phyloP scores from a whole-genome alignment of 2,113 vertebrate species.

The Elanus axillaris region DNA sequence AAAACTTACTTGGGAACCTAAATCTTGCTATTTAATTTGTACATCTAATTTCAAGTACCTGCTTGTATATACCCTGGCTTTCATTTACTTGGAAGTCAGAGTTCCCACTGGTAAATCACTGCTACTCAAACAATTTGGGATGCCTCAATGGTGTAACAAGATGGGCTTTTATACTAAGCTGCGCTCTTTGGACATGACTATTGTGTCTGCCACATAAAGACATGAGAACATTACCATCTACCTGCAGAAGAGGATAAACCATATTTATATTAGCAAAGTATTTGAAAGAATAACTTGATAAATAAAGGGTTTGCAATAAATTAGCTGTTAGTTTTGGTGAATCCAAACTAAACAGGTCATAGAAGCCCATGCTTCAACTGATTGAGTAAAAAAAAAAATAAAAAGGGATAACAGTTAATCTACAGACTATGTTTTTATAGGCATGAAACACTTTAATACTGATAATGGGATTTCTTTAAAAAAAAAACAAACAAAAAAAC shows the following conservation, averaged over 20 bases:
- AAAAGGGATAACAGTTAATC: background rate
- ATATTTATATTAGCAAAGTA: background rate
- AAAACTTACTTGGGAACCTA: background rate
- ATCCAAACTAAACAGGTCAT: background rate
- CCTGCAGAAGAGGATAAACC: background rate
- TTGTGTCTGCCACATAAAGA: background rate
- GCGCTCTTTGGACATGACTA: background rate
- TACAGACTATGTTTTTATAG: background rate
- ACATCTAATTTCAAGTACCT: background rate
- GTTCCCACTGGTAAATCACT: background rate
- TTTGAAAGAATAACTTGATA: background rate
- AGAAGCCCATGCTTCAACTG: background rate
- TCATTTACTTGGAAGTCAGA: background rate
- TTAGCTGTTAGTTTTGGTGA: background rate
- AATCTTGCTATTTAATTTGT: background rate
- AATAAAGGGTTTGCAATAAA: background rate
- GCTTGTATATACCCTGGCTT: background rate
- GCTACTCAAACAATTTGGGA: background rate
- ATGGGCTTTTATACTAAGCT: background rate
- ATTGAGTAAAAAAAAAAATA: background rate
- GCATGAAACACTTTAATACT: background rate
- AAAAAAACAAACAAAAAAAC: background rate
- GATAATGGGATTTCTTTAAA: slow-evolving; percentile 21
- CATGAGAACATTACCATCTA: background rate
- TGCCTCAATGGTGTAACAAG: background rate